phyloP scores from a whole-genome alignment of 2,888 invertebrate species.

The Lutraria lutraria region DNA sequence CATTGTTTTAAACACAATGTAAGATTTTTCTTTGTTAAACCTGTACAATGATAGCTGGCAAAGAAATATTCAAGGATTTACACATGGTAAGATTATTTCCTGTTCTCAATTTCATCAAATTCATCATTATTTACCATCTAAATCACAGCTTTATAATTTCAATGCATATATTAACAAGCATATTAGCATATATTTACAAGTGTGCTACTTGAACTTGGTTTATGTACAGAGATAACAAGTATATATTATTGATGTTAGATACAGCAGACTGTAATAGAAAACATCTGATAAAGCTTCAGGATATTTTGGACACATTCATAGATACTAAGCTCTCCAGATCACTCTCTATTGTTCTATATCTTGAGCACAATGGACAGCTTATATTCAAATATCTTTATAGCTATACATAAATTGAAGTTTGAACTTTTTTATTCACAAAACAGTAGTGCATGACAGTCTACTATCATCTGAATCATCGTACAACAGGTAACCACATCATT shows the following conservation, averaged over 20 bases:
- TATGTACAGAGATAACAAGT: neutral
- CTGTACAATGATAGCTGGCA: neutral
- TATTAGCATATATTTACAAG: too few species aligned
- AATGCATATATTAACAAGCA: neutral
- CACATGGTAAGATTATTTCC: slow-evolving; percentile 14
- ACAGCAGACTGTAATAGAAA: neutral
- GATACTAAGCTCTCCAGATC: neutral
- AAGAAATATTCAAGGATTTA: neutral
- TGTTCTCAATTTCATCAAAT: neutral
- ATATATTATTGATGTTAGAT: neutral
- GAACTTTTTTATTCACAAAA: neutral
- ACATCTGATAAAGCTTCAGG: neutral
- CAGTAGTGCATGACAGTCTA: neutral
- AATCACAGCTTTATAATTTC: neutral
- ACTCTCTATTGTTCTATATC: neutral
- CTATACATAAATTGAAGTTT: too few species aligned
- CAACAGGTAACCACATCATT: too few species aligned
- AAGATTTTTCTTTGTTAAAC: neutral
- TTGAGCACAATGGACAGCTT: neutral
- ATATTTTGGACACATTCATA: neutral
- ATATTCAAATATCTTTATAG: neutral
- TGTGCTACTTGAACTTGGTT: neutral
- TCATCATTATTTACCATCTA: neutral
- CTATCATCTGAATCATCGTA: neutral
- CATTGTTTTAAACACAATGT: neutral